Evolutionary conservation across 2,888 invertebrate genomes (phyloP), one percentile per base, ranked within the genome.

Genomic region (Ephialtes manifestator): DNA sequence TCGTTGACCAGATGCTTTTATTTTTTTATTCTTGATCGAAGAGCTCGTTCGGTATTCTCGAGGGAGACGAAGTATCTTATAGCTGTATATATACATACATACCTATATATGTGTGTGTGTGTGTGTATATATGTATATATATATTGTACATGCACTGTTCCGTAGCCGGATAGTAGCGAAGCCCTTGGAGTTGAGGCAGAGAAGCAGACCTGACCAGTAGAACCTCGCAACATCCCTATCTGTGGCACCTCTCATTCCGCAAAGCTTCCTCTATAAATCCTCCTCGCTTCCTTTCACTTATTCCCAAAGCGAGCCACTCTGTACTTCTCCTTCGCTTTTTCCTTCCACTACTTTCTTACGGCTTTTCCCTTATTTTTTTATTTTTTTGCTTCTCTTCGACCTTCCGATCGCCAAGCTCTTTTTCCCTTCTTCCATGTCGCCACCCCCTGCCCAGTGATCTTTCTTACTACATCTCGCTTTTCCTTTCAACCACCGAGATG

Each of bases 231-330:
- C 65, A 53, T 51, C 75, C 75, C 51, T 65, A 48, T 76, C 75
- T 65, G 65, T 20, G 18, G 51, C 60, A 43, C 48, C 63, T 76
- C 75, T 53, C 65, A 51, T 51, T 76, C 51, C 20, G 65, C 65
- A 51, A 53, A 76, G 76, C 76, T 76, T 76, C 65, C 65, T 76
- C 76, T 35, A 76, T 76, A 76, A 76, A 76, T 65, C 76, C 76
- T 76, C 76, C 65, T 65, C 35, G 76, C 76, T 65, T 51, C 76
- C 76, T 53, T 76, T 76, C 76, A 76, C 65, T 76, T 76, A 76
- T 76, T 65, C 24, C 51, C 76, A 65, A 76, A 65, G 63, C 76
- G 35, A 53, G 72, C 72, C 35, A 58, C 53, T 65, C 63, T 48
- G 48, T 75, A 13, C 51, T 31, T 51, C 48, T 28, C 48, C 51